Evolutionary conservation across 2,797 vertebrate genomes (phyloP).

Genomic region (Rhinoraja longicauda): DNA sequence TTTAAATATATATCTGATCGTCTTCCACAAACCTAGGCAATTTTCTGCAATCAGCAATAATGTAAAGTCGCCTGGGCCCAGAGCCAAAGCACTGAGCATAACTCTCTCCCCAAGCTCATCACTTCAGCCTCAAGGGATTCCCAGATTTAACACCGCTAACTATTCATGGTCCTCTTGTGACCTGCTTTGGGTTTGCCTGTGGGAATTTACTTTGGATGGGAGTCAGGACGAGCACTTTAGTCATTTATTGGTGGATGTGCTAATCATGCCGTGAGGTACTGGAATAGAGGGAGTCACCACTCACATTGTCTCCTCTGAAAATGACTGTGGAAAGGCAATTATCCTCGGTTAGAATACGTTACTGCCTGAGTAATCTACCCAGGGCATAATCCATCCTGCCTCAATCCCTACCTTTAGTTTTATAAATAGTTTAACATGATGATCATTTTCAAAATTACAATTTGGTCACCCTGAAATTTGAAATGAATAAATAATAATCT

Average conservation of each 20-base stretch:
- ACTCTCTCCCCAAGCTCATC: neutral
- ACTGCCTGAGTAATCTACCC: no score
- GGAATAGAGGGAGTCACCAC: neutral
- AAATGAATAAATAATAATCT: neutral
- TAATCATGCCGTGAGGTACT: neutral
- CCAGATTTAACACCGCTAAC: neutral
- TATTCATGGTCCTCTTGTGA: neutral
- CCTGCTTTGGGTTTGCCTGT: neutral
- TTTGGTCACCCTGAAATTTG: neutral
- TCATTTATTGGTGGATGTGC: neutral
- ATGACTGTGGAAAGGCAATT: neutral
- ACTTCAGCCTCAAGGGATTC: neutral
- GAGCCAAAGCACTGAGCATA: neutral
- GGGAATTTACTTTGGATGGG: neutral
- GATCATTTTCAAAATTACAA: neutral
- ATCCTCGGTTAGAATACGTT: neutral
- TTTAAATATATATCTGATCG: neutral
- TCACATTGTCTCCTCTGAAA: neutral
- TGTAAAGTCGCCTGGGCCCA: neutral
- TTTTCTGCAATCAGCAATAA: neutral
- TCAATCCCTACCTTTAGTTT: neutral
- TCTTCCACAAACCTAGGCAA: neutral
- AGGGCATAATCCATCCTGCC: neutral
- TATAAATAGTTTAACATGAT: neutral
- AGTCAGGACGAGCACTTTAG: neutral